Base-by-base conservation (phyloP, 2,797 vertebrate genomes). In the Acanthornis magna region DNA sequence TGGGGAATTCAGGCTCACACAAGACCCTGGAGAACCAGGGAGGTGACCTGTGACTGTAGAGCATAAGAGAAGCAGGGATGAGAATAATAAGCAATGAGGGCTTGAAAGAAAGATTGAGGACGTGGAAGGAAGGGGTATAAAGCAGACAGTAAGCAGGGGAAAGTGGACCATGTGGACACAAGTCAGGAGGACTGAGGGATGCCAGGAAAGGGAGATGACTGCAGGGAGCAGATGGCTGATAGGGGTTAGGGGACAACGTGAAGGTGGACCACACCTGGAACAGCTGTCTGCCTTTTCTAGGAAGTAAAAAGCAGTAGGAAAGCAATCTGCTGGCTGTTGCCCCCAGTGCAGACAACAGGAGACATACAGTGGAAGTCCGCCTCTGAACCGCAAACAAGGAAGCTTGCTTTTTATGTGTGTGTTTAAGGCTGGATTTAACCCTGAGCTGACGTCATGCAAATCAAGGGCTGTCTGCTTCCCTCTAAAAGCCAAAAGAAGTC, bases 301-400 rank as follows among this genome's bases (percentile, higher is more conserved):
- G 88, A 81, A 71, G 77, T 70, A 45, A 85, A 83, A 93, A 92
- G 38, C 20, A 68, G 84, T 47, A 92, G 38, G 40, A 96, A 85
- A 84, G 85, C 82, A 81, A 84, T 86, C 81, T 83, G 13, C n/a
- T 54, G 82, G 76, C 85, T 91, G 76, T 55, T 93, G 51, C 20
- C 45, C 26, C 42, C 55, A 9, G 3, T 4, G 66, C 70, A 85
- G 89, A 68, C 11, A 74, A 88, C 32, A 89, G 88, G 40, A 84
- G 62, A 84, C 43, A 32, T 22, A 53, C 86, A 86, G 85, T 95
- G 88, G 94, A 96, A 93, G 89, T 95, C 80, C 1, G 63, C 83
- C 92, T 93, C 87, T 91, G 87, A 92, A 94, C 32, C 58, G 88
- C 94, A 95, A 95, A 96, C 95, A 96, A 93, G 96, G 96, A 97